Base-by-base conservation (phyloP, 1,140 invertebrate genomes). In the Hycleus cichorii region DNA sequence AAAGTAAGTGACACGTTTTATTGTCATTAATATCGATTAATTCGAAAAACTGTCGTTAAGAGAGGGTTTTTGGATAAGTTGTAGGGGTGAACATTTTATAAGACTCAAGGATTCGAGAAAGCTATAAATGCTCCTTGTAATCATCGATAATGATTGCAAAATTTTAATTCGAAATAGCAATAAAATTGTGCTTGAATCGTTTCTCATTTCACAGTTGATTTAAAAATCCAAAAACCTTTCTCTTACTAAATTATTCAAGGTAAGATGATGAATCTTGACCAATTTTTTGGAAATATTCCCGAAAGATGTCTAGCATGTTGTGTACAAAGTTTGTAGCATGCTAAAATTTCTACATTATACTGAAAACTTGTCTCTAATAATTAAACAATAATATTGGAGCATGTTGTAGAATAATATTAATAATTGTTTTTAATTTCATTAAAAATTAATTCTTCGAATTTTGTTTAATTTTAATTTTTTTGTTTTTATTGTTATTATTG, bases 1-100 rank as follows among this genome's bases (percentile, higher is more conserved):
- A 96, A 83, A 89, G 93, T 95, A 79, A 83, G 83, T 81, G 56
- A 18, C 18, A 18, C 18, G 18, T 18, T 53, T 39, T 11, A 38
- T 47, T 10, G 18, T 24, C 18, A 4, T 18, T 4, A 32, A 5
- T 32, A 32, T 32, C 3, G 32, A 32, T 5, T 32, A 3, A 32
- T 32, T 32, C 7, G 4, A 32, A 32, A 32, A 32, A 5, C 3
- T 5, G 32, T 5, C 4, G 32, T 3, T 47, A 47, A 47, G 18
- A 47, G 9, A 26, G 18, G 18, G 18, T 18, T 18, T 18, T 18
- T 18, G 18, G 18, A 18, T 1, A 18, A 18, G 18, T 18, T 18
- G 18, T 18, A 2, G 1, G 18, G 18, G 1, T 18, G 18, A 18
- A 18, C 18, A 18, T 18, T 18, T 18, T 18, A 18, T 18, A 18